Evolutionary conservation across 2,888 invertebrate genomes (phyloP).

Genomic region (Microchrysa polita): DNA sequence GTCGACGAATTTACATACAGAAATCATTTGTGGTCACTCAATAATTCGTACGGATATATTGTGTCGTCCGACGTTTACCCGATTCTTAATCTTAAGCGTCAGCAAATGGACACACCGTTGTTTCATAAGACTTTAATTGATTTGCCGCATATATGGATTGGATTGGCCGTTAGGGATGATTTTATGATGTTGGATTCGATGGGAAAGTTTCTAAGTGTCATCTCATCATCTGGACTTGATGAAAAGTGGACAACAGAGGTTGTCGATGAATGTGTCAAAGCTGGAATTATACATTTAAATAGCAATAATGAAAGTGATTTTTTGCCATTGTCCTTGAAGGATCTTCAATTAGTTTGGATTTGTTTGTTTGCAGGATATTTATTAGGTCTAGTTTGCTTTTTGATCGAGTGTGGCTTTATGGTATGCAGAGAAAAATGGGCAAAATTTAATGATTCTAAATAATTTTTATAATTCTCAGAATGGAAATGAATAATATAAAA

Average conservation of each 20-base stretch:
- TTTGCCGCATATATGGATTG: not conserved
- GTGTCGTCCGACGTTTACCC: not conserved
- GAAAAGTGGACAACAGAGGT: conserved; percentile 1
- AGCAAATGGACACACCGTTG: not conserved
- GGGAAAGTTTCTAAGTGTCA: not conserved
- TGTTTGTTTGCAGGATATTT: not conserved
- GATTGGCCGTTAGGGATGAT: not conserved
- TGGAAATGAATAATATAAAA: too few relatives aligned
- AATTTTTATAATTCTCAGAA: too few relatives aligned
- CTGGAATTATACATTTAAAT: not conserved
- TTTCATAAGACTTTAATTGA: not conserved
- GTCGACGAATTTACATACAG: not conserved
- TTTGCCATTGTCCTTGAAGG: not conserved
- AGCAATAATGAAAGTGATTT: not conserved
- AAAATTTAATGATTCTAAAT: too few relatives aligned
- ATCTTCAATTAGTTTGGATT: not conserved
- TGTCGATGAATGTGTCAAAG: conserved; percentile 2
- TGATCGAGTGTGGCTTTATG: too few relatives aligned
- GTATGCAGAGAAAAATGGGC: too few relatives aligned
- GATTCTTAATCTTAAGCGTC: not conserved
- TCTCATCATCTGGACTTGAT: not conserved
- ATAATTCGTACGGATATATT: not conserved
- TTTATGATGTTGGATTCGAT: not conserved
- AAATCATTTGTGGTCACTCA: not conserved
- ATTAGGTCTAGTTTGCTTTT: not conserved